A percentile compares a stretch with the other conserved stretches of the same genome.
These are phyloP conservation scores for Rugalucina vietnamica DNA, from an alignment of 2,888 invertebrate species.

Conservation along the genomic window DNA sequence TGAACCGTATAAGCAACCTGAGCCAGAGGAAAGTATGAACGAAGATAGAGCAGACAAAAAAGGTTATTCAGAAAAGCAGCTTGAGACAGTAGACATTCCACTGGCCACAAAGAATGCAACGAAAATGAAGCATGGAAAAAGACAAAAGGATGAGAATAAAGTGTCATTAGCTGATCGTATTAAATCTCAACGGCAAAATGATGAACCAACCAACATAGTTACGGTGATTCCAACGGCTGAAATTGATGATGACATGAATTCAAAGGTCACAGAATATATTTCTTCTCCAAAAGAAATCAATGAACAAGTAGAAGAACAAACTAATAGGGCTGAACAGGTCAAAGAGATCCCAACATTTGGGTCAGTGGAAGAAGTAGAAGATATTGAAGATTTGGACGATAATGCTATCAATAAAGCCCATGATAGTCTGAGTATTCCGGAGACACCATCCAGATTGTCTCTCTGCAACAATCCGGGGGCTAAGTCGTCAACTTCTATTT, in stretches of 20 bases:
- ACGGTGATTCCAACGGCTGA: not conserved
- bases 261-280: too few species aligned
- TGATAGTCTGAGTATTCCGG: not conserved
- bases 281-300: too few species aligned
- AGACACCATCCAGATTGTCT: not conserved
- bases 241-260: not conserved
- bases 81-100: too few species aligned
- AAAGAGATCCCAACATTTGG: not conserved
- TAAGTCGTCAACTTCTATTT: not conserved
- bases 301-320: not conserved
- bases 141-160: too few species aligned
- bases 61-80: too few species aligned
- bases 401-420: not conserved
- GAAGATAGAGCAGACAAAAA: too few species aligned
- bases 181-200: not conserved
- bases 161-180: not conserved
- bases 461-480: not conserved
- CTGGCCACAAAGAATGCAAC: too few species aligned
- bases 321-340: too few species aligned
- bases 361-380: conserved; percentile 9
- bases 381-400: conserved; percentile 8
- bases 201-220: not conserved
- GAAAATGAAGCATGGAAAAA: too few species aligned
- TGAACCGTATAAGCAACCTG: not conserved
- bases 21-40: not conserved